Conservation (phyloP, 2,888 invertebrate genomes). For the Drosophila neonasuta region DNA sequence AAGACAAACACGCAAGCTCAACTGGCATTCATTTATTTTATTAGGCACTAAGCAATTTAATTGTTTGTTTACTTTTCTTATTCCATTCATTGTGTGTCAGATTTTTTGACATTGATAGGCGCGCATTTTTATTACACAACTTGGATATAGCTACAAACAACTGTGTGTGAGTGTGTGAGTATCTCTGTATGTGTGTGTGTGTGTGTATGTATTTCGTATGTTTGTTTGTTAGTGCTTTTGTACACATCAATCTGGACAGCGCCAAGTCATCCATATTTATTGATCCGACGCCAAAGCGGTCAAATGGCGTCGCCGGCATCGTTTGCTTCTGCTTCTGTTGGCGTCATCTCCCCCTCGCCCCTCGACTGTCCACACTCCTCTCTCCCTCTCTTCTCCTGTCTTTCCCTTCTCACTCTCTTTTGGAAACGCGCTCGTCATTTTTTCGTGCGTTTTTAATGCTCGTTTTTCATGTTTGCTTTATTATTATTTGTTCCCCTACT, state of each 20-base stretch:
- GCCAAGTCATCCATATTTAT: constrained; percentile 75
- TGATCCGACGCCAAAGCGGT: constrained; percentile 64
- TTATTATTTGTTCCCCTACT: constrained; percentile 25
- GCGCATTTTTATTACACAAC: constrained; percentile 74
- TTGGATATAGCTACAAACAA: constrained; percentile 10
- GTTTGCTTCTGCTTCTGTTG: constrained; percentile 60
- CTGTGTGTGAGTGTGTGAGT: constrained; percentile 22
- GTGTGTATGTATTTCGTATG: constrained; percentile 23
- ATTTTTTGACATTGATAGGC: constrained; percentile 76
- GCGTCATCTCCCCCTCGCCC: background rate
- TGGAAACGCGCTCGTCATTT: constrained; percentile 44
- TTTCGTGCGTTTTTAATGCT: constrained; percentile 38
- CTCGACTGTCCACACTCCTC: background rate
- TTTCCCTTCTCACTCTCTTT: background rate
- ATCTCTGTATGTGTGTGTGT: constrained; percentile 12
- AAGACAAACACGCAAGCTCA: constrained; percentile 49
- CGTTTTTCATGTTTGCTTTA: constrained; percentile 51
- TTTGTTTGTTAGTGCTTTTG: constrained; percentile 29
- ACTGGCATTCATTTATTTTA: constrained; percentile 71
- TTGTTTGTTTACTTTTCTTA: constrained; percentile 75
- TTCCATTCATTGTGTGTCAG: constrained; percentile 72
- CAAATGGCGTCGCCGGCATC: constrained; percentile 61
- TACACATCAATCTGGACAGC: constrained; percentile 70
- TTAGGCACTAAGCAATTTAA: constrained; percentile 75
- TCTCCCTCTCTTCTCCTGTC: background rate